Evolutionary conservation across 2,797 vertebrate genomes (phyloP), one percentile per base, ranked within the genome.

Genomic region (Carapus acus): DNA sequence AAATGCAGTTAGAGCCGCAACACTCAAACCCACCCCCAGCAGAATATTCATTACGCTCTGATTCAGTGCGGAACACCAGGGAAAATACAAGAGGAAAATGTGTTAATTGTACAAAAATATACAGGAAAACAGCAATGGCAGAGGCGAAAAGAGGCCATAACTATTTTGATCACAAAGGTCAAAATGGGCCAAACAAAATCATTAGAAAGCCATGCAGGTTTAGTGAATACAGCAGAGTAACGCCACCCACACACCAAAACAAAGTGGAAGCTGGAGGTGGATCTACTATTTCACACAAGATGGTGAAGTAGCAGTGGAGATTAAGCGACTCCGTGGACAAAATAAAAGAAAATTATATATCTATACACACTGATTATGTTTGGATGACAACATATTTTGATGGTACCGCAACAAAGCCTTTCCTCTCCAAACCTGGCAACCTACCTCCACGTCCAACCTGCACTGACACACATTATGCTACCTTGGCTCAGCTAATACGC

Each of bases 101-200:
- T 52, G 43, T 53, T 22, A 54, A 50, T 49, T 51, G 43, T 34
- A 57, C 39, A 44, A 59, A 65, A 41, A 22, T 21, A 66, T 24
- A 69, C 58, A 57, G 56, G 33, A 51, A 53, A 53, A 68, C 51
- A 69, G n/a, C 42, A 49, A 43, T 13, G 61, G 45, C 6, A 34
- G 14, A 49, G 58, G 52, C 8, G 58, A 55, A 47, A 49, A 22
- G 1, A 57, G 12, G 53, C 19, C 38, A 65, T 15, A 58, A 62
- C 31, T 58, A 80, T 86, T 86, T 84, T 82, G 84, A 86, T 70
- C 49, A 24, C 46, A 54, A 29, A 16, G 49, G 82, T 84, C 83
- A 83, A 85, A 87, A 88, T 78, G 58, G 61, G 58, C 1, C 8
- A 17, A 27, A 68, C 57, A 59, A 31, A 65, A 43, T 43, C 31